Percentiles rank a stretch among this genome's conserved stretches.
Conservation (phyloP, 2,888 invertebrate genomes). For the Leistus spinibarbis region DNA sequence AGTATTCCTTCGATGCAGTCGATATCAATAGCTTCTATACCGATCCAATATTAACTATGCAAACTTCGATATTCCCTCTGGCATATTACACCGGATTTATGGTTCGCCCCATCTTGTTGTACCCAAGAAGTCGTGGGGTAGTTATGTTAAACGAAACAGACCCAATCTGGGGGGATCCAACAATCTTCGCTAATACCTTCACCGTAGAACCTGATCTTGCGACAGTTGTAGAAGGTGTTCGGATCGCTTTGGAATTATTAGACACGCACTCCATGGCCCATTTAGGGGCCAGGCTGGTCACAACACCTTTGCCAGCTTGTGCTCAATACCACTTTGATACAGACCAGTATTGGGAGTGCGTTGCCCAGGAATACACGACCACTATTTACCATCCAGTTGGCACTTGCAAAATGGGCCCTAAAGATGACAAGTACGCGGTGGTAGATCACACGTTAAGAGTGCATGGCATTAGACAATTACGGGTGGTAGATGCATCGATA, state of each 20-base stretch:
- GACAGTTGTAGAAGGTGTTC: slow-evolving; percentile 65
- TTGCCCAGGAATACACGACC: slow-evolving; percentile 68
- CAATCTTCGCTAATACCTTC: slow-evolving; percentile 74
- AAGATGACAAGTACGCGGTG: slow-evolving; percentile 65
- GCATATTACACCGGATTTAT: slow-evolving; percentile 68
- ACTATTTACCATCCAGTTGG: slow-evolving; percentile 75
- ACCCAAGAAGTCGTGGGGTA: slow-evolving; percentile 68
- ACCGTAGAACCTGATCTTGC: slow-evolving; percentile 68
- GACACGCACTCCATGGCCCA: slow-evolving; percentile 64
- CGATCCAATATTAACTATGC: slow-evolving; percentile 59
- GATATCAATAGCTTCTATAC: slow-evolving; percentile 64
- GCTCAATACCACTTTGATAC: slow-evolving; percentile 62
- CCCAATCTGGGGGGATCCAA: slow-evolving; percentile 73
- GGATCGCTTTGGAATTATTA: slow-evolving; percentile 64
- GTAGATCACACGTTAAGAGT: slow-evolving; percentile 69
- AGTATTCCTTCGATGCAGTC: slow-evolving; percentile 67
- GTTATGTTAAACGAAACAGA: slow-evolving; percentile 69
- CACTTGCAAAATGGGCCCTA: slow-evolving; percentile 74
- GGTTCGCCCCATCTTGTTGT: slow-evolving; percentile 66
- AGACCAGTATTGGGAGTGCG: slow-evolving; percentile 71
- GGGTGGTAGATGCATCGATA: slow-evolving; percentile 72
- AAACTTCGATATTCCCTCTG: slow-evolving; percentile 60
- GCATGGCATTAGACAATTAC: slow-evolving; percentile 65
- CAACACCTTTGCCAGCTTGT: slow-evolving; percentile 66
- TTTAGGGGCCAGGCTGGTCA: slow-evolving; percentile 63